Percentiles rank a stretch among this genome's conserved stretches.
Evolutionary conservation across 2,113 vertebrate species (phyloP).

Genomic region (Oenanthe melanoleuca): DNA sequence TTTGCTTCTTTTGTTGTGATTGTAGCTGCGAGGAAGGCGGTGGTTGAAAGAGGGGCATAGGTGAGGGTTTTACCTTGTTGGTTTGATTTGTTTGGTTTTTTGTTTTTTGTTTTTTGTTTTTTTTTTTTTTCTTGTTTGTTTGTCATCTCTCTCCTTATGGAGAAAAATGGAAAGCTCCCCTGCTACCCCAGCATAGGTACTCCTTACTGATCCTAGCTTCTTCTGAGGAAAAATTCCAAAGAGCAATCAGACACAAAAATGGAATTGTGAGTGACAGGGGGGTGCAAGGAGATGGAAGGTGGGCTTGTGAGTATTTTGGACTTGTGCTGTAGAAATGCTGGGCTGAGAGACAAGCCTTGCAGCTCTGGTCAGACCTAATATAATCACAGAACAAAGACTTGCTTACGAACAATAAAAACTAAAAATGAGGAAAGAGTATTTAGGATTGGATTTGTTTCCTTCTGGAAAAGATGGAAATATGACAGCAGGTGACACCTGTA

Average conservation of each 20-base stretch:
- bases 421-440: not conserved
- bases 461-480: not conserved
- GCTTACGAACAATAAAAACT: not conserved
- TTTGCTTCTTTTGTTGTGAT: not conserved
- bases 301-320: not conserved
- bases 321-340: not conserved
- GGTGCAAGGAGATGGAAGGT: not conserved
- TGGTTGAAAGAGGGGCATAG: not conserved
- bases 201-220: not conserved
- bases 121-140: not conserved
- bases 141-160: not conserved
- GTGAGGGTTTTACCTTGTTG: not conserved
- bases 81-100: not conserved
- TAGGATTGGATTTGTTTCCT: not conserved
- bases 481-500: not conserved
- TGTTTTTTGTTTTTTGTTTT: no score
- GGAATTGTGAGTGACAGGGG: not conserved
- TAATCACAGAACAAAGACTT: not conserved
- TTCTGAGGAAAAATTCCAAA: not conserved
- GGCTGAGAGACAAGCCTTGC: fast-evolving
- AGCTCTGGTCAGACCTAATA: not conserved
- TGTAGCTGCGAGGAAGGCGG: fast-evolving
- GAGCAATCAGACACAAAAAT: fast-evolving
- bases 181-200: fast-evolving
- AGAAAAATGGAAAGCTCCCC: not conserved